These are phyloP conservation scores for Asarcornis scutulata DNA, from an alignment of 2,113 vertebrate genomes.

Conservation along the genomic window DNA sequence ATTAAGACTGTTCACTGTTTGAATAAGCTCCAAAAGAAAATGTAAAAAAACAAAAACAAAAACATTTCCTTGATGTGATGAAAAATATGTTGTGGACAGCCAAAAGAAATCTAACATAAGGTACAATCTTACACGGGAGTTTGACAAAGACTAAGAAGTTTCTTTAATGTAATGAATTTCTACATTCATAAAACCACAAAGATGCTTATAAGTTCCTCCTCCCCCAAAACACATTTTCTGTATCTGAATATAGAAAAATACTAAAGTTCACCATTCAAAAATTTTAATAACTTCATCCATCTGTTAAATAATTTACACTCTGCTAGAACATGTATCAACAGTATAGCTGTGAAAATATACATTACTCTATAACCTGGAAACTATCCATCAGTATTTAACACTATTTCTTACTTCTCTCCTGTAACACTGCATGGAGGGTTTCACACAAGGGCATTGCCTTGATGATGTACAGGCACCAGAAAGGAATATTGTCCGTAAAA, in stretches of 20 bases:
- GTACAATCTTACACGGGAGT: not conserved
- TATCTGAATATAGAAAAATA: not conserved
- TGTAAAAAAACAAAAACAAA: not conserved
- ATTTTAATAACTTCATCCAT: constrained; percentile 19
- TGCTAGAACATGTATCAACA: not conserved
- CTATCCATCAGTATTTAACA: not conserved
- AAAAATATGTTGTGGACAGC: not conserved
- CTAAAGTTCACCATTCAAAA: not conserved
- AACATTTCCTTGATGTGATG: not conserved
- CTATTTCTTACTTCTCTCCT: not conserved
- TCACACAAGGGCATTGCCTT: not conserved
- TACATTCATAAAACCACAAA: not conserved
- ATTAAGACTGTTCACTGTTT: not conserved
- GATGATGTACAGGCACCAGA: not conserved
- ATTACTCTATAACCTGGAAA: constrained; percentile 23
- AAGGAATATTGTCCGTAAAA: not conserved
- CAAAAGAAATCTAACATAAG: not conserved
- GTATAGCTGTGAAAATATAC: not conserved
- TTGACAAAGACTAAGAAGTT: not conserved
- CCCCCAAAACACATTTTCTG: not conserved
- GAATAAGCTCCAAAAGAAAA: not conserved
- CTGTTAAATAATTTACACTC: constrained; percentile 37
- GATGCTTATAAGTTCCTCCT: not conserved
- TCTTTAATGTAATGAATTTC: not conserved
- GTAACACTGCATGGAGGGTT: not conserved